These are phyloP conservation scores for Syrmaticus mikado DNA, from an alignment of 2,113 vertebrate genomes.

Conservation along the genomic window DNA sequence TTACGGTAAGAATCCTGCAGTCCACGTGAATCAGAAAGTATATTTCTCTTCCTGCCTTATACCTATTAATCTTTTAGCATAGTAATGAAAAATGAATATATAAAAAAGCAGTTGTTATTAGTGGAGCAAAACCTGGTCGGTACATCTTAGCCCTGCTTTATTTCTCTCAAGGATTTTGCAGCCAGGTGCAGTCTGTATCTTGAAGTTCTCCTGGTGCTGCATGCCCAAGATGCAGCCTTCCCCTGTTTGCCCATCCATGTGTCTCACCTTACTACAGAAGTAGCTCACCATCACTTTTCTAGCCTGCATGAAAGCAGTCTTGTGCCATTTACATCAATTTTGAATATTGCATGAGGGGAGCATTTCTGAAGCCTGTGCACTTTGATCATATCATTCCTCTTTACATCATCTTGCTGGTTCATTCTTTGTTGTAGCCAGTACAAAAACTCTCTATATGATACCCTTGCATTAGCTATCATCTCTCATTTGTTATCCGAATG, in stretches of 20 bases:
- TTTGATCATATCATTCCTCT: constrained; percentile 25
- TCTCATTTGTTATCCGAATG: not conserved
- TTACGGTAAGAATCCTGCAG: not conserved
- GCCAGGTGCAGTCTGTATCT: not conserved
- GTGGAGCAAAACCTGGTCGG: not conserved
- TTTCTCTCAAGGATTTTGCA: not conserved
- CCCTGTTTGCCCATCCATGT: not conserved
- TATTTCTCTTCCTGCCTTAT: not conserved
- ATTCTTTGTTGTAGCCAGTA: not conserved
- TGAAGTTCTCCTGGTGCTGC: not conserved
- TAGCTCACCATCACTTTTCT: not conserved
- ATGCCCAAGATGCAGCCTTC: not conserved
- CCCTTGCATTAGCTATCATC: not conserved
- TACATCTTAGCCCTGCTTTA: not conserved
- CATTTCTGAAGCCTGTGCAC: not conserved
- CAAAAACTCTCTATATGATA: not conserved
- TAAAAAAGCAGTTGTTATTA: not conserved
- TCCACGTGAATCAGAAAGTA: not conserved
- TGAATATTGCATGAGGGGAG: constrained; percentile 33
- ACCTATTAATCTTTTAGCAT: not conserved
- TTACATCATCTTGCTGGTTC: not conserved
- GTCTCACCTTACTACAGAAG: not conserved
- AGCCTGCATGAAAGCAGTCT: constrained; percentile 16
- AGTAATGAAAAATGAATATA: not conserved
- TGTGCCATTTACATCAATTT: not conserved